Evolutionary conservation across 2,888 invertebrate species (phyloP), one percentile per base, ranked within the genome.

Genomic region (Phlogophora meticulosa): DNA sequence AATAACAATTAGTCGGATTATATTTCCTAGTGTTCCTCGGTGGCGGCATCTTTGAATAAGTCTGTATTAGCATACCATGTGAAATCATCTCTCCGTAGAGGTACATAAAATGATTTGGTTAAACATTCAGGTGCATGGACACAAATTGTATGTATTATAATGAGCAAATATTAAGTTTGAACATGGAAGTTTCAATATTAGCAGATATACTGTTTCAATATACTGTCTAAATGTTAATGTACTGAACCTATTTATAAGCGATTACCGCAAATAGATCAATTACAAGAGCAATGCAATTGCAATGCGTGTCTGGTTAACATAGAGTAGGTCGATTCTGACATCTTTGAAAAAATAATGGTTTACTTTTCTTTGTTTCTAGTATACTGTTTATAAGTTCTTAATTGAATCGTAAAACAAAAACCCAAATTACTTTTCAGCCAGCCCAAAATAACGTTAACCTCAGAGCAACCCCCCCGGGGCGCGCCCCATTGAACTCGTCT

Each of bases 1-100:
- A 65, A 72, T 76, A 52, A 43, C 56, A 56, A 68, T 80, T 61
- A 51, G 43, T 20, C 49, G 49, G 22, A 51, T 66, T 60, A 64
- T 56, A 42, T 64, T 67, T 63, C 24, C 24, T 59, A 64, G 57
- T 42, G 58, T 55, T 65, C 42, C 46, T 53, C 36, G 13, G 48
- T 22, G 15, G 42, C 55, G 51, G 43, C 15, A 22, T 58, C 43
- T 76, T 71, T 75, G 57, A 64, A 32, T 52, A 45, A 43, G 9
- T 40, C 59, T 57, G n/a, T 36, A 57, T 42, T 56, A 45, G 13
- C 22, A 52, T 22, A 45, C 17, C 20, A 52, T 22, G 24, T 10
- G 17, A 34, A 46, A 28, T 13, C 48, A 10, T 55, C 38, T 36
- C 32, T 45, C 36, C n/a, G 40, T 20, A 10, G 7, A 62, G 51